Evolutionary conservation across 2,797 vertebrate genomes (phyloP).

Genomic region (Cuniculus paca): DNA sequence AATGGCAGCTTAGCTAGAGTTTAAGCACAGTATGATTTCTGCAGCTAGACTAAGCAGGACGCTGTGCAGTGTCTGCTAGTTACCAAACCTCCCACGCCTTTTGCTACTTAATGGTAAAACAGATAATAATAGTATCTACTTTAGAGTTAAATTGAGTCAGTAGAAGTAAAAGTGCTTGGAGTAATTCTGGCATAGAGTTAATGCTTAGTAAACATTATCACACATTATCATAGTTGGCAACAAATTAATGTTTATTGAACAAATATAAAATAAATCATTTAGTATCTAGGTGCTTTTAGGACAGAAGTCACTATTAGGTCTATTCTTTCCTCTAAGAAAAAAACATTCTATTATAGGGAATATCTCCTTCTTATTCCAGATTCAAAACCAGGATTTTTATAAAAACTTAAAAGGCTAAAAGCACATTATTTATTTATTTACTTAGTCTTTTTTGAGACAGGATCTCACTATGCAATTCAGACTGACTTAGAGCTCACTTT

Average conservation of each 20-base stretch:
- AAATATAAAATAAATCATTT: background rate
- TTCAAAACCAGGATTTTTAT: background rate
- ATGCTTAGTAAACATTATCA: background rate
- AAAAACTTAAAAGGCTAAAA: background rate
- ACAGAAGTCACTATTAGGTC: background rate
- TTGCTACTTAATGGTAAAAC: background rate
- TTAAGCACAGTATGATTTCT: background rate
- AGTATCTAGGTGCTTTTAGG: background rate
- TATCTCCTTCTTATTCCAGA: background rate
- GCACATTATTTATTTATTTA: too few relatives aligned
- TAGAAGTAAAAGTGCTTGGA: background rate
- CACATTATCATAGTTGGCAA: background rate
- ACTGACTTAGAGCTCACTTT: too few relatives aligned
- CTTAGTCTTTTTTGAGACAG: too few relatives aligned
- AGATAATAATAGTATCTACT: background rate
- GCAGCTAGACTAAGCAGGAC: background rate
- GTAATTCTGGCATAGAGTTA: background rate
- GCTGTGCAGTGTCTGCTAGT: background rate
- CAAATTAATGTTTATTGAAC: background rate
- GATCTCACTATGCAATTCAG: too few relatives aligned
- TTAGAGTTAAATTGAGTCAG: background rate
- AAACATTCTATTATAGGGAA: background rate
- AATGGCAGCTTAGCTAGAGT: background rate
- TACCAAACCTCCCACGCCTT: rapidly evolving
- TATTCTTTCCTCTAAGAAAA: background rate